Evolutionary conservation across 2,113 vertebrate species (phyloP).

Genomic region (Lamprologus tigripictilis): DNA sequence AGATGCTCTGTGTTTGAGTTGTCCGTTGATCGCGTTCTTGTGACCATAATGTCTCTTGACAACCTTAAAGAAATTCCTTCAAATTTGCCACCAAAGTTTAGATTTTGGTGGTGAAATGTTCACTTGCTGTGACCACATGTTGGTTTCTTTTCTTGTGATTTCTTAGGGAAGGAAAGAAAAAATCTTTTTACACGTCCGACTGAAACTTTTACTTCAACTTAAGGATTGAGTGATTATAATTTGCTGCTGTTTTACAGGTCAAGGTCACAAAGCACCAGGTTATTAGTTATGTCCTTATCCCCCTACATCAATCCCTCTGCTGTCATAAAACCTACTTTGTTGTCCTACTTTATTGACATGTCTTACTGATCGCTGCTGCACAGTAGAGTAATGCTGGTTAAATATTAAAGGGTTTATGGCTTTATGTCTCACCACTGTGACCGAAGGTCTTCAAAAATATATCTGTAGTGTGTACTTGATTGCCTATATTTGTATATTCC

Average conservation of each 20-base stretch:
- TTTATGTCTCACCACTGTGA: constrained; percentile 44
- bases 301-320: background rate
- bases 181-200: accelerated
- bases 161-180: background rate
- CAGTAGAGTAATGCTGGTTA: constrained; percentile 55
- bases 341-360: background rate
- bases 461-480: background rate
- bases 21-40: background rate
- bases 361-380: background rate
- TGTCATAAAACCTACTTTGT: background rate
- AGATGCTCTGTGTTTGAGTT: background rate
- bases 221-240: background rate
- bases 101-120: background rate
- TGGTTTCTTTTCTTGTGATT: background rate
- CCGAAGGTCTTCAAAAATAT: constrained; percentile 58
- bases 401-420: constrained; percentile 75
- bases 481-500: background rate
- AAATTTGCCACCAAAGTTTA: background rate
- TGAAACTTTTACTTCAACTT: background rate
- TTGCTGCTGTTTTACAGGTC: background rate
- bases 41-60: background rate
- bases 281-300: background rate
- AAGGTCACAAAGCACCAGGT: background rate
- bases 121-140: background rate
- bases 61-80: background rate